Percentiles rank a stretch among this genome's conserved stretches.
Conservation (phyloP, 1,140 invertebrate genomes). For the Carposina sasakii region DNA sequence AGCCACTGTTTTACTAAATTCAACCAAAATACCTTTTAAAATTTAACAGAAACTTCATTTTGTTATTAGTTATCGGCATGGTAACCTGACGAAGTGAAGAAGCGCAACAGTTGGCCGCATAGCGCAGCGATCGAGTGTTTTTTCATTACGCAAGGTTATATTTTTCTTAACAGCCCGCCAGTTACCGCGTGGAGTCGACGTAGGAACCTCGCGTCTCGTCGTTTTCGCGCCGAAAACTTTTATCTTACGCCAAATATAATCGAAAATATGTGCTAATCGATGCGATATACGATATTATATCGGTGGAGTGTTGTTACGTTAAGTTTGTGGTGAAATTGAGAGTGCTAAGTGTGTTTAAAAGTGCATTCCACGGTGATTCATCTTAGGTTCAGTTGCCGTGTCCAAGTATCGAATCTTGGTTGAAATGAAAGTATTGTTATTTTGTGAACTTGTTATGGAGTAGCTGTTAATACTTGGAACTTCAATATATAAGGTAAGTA, state of each 20-base stretch:
- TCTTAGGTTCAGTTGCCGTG: too few relatives aligned
- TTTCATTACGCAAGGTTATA: constrained; percentile 54
- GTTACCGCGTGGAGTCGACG: constrained; percentile 35
- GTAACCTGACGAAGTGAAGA: constrained; percentile 38
- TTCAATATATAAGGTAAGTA: too few relatives aligned
- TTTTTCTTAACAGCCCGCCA: constrained; percentile 40
- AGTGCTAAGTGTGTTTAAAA: constrained; percentile 35
- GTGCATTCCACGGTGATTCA: constrained; percentile 64
- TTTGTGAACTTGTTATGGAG: too few relatives aligned
- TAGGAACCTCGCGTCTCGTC: constrained; percentile 32
- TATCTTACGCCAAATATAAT: constrained; percentile 37
- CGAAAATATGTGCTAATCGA: constrained; percentile 35
- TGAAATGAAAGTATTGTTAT: too few relatives aligned
- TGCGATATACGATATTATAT: constrained; percentile 29
- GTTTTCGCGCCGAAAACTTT: constrained; percentile 48
- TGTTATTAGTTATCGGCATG: constrained; percentile 49
- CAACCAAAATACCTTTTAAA: constrained; percentile 37
- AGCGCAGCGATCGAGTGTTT: constrained; percentile 25
- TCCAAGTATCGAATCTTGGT: too few relatives aligned
- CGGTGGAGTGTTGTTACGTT: constrained; percentile 37
- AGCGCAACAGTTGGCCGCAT: constrained; percentile 34
- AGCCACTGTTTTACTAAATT: constrained; percentile 36
- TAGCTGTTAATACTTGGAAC: too few relatives aligned
- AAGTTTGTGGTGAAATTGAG: constrained; percentile 30
- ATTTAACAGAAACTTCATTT: constrained; percentile 44